Evolutionary conservation across 1,140 invertebrate genomes (phyloP).

Genomic region (Drosophila lowei): DNA sequence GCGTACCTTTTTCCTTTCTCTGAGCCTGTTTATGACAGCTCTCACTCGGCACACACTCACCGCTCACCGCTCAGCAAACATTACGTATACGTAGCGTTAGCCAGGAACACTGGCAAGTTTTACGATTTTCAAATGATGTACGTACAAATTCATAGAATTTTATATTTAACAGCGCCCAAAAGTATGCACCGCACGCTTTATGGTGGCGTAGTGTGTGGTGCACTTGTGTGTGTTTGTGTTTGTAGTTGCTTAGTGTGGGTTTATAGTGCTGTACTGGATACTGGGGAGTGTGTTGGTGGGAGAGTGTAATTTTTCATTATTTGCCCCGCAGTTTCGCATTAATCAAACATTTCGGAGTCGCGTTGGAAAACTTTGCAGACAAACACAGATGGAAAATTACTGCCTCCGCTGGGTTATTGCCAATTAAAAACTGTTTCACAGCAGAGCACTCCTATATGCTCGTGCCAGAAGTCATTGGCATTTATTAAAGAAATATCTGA

Average conservation of each 20-base stretch:
- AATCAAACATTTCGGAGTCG: conserved; percentile 53
- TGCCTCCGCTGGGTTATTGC: conserved; percentile 3
- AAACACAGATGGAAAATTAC: conserved; percentile 10
- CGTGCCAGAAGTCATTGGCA: too few species aligned
- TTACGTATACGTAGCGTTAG: background rate
- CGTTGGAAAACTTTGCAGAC: conserved; percentile 22
- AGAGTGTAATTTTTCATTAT: conserved; percentile 74
- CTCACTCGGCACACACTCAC: conserved; percentile 28
- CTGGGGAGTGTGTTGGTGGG: conserved; percentile 8
- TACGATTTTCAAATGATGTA: conserved; percentile 82
- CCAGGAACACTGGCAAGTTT: conserved; percentile 71
- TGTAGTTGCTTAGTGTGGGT: conserved; percentile 60
- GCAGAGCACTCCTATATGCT: background rate
- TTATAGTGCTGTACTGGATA: background rate
- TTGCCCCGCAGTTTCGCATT: conserved; percentile 64
- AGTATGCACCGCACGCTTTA: conserved; percentile 34
- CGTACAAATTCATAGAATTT: conserved; percentile 82
- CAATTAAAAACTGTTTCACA: conserved; percentile 42
- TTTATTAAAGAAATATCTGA: background rate
- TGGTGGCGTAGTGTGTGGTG: background rate
- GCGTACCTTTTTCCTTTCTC: conserved; percentile 63
- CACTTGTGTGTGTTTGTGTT: conserved; percentile 40
- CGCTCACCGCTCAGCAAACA: conserved; percentile 5
- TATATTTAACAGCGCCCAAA: conserved; percentile 78
- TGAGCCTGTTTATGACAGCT: conserved; percentile 72